Percentiles rank a stretch among this genome's conserved stretches.
Conservation (phyloP, 1,140 invertebrate genomes). For the Chironomus striatipennis region DNA sequence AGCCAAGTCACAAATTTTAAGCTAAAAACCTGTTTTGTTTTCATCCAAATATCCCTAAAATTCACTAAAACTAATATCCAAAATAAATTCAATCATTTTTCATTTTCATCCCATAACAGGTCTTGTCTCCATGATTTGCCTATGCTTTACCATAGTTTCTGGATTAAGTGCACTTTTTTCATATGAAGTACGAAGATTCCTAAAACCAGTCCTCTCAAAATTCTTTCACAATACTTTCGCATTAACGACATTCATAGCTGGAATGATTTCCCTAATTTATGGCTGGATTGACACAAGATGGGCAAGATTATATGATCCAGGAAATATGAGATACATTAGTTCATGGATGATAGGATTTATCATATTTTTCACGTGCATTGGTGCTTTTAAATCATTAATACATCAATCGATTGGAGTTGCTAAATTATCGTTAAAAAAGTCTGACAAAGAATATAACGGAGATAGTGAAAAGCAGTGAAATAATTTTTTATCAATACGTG, state of each 20-base stretch:
- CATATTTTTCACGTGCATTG: background rate
- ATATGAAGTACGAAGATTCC: background rate
- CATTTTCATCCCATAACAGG: background rate
- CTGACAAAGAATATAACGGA: too few relatives aligned
- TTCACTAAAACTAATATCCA: too few relatives aligned
- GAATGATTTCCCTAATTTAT: background rate
- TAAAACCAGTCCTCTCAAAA: background rate
- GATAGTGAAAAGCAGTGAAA: too few relatives aligned
- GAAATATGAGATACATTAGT: background rate
- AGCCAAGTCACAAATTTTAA: too few relatives aligned
- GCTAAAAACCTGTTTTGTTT: too few relatives aligned
- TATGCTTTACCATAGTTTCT: background rate
- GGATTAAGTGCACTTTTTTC: background rate
- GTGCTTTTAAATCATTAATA: background rate
- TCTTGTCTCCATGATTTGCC: background rate
- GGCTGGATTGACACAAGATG: background rate
- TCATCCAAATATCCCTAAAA: too few relatives aligned
- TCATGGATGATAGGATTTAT: background rate
- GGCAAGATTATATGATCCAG: background rate
- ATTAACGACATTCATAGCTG: background rate
- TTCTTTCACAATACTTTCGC: background rate
- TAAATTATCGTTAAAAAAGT: background rate
- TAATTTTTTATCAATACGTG: too few relatives aligned
- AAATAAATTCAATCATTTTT: background rate
- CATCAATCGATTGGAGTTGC: background rate